Evolutionary conservation across 2,113 vertebrate species (phyloP).

Genomic region (Platanista minor): DNA sequence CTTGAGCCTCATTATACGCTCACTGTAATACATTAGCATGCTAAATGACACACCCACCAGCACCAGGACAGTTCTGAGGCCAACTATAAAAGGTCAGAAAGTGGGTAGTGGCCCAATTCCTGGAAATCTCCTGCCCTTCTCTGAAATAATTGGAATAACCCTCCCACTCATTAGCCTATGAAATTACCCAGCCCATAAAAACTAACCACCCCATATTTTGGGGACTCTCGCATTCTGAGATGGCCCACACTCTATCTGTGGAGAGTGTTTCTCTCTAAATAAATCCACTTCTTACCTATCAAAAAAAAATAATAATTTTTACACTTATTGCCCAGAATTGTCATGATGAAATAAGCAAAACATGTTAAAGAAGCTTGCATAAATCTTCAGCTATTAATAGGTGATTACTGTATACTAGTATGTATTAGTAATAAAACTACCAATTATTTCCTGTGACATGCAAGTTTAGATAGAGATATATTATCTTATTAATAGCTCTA

Average conservation of each 20-base stretch:
- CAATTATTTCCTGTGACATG: background rate
- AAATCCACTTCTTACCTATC: background rate
- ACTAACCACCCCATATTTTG: too few species aligned
- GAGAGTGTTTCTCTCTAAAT: background rate
- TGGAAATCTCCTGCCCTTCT: too few species aligned
- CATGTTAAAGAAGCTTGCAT: background rate
- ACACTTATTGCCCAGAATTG: background rate
- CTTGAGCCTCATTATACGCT: too few species aligned
- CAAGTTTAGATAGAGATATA: background rate
- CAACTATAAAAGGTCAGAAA: too few species aligned
- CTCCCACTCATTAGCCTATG: too few species aligned
- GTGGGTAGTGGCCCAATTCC: too few species aligned
- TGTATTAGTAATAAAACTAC: background rate
- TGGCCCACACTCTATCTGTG: background rate
- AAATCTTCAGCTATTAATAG: background rate
- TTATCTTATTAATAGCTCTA: background rate
- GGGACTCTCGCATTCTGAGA: background rate
- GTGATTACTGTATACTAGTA: background rate
- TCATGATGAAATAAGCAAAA: background rate
- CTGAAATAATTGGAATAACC: too few species aligned
- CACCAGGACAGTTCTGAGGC: too few species aligned
- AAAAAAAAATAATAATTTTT: background rate
- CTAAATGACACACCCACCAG: too few species aligned
- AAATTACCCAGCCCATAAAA: too few species aligned
- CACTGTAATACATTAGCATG: too few species aligned